Evolutionary conservation across 2,113 vertebrate genomes (phyloP).

Genomic region (Neofelis nebulosa): DNA sequence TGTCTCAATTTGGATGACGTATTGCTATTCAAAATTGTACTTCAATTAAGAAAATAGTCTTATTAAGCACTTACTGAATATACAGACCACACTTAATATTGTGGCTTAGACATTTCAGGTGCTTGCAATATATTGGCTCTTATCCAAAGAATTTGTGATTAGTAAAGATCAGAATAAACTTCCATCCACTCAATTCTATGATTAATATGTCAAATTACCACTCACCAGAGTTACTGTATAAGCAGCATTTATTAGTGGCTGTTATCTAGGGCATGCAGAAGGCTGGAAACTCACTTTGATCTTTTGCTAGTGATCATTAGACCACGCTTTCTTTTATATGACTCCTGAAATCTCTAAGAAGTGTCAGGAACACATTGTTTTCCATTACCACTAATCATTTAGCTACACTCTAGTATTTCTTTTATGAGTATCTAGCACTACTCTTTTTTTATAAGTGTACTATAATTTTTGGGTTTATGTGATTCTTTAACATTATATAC

Average conservation of each 20-base stretch:
- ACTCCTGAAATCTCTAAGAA: neutral
- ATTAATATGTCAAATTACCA: neutral
- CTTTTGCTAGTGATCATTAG: slow-evolving; percentile 21
- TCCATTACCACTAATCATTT: neutral
- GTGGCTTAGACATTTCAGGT: neutral
- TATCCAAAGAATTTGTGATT: neutral
- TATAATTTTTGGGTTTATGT: neutral
- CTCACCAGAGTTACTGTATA: neutral
- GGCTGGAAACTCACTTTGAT: neutral
- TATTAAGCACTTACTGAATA: neutral
- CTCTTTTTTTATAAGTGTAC: neutral
- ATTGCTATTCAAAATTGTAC: neutral
- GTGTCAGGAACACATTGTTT: neutral
- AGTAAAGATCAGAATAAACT: neutral
- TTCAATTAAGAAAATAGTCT: neutral
- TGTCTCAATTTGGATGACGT: neutral
- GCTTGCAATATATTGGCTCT: neutral
- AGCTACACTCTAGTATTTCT: neutral
- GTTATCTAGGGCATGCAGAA: neutral
- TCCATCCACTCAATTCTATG: neutral
- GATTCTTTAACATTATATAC: neutral
- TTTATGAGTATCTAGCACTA: neutral
- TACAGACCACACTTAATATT: neutral
- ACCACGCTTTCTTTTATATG: neutral
- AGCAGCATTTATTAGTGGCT: neutral